These are phyloP conservation scores for Lasioglossum oenotherae DNA, from an alignment of 2,888 invertebrate genomes.

Conservation along the genomic window DNA sequence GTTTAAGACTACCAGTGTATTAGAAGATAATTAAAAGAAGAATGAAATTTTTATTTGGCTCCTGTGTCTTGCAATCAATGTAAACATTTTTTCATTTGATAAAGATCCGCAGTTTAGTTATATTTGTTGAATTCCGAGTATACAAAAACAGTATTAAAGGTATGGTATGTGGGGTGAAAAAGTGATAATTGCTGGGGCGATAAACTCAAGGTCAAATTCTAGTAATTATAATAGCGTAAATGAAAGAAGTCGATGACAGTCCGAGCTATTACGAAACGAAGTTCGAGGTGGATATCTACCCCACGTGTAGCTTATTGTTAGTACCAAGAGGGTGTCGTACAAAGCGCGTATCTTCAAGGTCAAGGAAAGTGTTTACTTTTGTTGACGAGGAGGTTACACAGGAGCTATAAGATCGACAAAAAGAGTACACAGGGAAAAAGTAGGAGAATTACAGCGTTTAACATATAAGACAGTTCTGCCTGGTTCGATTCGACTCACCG, in stretches of 20 bases:
- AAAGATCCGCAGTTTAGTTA: too few relatives aligned
- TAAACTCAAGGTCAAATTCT: neutral
- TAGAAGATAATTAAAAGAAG: too few relatives aligned
- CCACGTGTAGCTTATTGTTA: constrained; percentile 17
- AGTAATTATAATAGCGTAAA: neutral
- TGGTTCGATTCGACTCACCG: constrained; percentile 84
- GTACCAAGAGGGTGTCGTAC: neutral
- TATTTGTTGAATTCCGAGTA: too few relatives aligned
- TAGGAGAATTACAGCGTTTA: neutral
- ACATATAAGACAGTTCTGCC: neutral
- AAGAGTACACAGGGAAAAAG: neutral
- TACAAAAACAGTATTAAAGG: too few relatives aligned
- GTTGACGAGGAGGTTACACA: neutral
- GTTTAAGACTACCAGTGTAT: too few relatives aligned
- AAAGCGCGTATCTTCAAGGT: constrained; percentile 32
- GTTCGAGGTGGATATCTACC: neutral
- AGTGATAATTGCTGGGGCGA: too few relatives aligned
- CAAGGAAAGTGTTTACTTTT: constrained; percentile 12
- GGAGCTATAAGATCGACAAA: neutral
- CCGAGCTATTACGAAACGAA: neutral
- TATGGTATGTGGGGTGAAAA: too few relatives aligned
- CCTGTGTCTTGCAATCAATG: too few relatives aligned
- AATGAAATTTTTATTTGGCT: too few relatives aligned
- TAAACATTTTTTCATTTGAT: too few relatives aligned
- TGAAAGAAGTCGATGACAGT: neutral